Conservation (phyloP, 1,140 invertebrate species). For the Ephestia elutella region DNA sequence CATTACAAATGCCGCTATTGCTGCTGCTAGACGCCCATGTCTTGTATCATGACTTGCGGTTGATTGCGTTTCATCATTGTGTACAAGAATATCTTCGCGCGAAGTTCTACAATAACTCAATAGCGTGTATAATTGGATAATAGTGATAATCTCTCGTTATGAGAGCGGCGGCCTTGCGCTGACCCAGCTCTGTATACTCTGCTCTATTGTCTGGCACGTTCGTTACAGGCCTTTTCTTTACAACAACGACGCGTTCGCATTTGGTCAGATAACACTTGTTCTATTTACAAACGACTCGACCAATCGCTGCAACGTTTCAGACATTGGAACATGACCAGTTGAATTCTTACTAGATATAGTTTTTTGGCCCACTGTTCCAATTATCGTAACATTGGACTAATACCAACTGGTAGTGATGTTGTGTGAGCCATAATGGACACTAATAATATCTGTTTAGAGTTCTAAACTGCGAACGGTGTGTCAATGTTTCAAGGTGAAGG, state of each 20-base stretch:
- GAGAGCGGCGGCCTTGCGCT: conserved; percentile 41
- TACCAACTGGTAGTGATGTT: conserved; percentile 66
- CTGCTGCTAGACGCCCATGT: too few relatives aligned
- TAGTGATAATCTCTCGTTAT: conserved; percentile 47
- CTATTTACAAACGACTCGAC: background rate
- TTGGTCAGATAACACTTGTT: conserved; percentile 10
- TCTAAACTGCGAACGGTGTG: conserved; percentile 23
- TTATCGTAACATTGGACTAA: conserved; percentile 59
- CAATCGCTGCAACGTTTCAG: conserved; percentile 6
- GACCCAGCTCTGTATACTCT: conserved; percentile 17
- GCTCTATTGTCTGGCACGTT: background rate
- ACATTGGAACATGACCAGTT: conserved; percentile 22
- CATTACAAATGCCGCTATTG: too few relatives aligned
- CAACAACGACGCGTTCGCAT: conserved; percentile 3
- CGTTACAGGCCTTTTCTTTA: background rate
- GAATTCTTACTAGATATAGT: conserved; percentile 31
- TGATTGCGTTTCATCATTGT: conserved; percentile 4
- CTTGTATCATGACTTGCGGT: too few relatives aligned
- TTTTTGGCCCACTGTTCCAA: conserved; percentile 61
- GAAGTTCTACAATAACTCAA: conserved; percentile 38
- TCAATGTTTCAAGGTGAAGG: conserved; percentile 53
- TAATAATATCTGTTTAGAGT: conserved; percentile 33
- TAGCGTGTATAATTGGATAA: conserved; percentile 60
- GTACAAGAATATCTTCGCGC: conserved; percentile 20
- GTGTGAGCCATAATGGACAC: conserved; percentile 45